phyloP scores from a whole-genome alignment of 2,888 invertebrate species.

The Caenorhabditis angaria region DNA sequence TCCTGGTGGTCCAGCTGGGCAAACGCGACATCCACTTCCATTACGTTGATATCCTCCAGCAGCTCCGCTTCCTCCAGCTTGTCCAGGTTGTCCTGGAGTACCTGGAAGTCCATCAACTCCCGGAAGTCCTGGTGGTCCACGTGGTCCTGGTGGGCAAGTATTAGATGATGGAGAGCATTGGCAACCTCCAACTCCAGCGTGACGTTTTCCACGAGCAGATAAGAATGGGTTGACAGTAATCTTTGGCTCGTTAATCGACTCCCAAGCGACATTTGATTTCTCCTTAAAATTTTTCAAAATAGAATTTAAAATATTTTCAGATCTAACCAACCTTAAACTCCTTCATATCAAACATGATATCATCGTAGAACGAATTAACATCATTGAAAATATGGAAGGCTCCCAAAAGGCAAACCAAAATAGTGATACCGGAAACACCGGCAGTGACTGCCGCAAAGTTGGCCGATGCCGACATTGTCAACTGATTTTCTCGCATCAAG shows the following conservation, averaged over 20 bases:
- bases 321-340: constrained; percentile 30
- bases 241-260: constrained; percentile 33
- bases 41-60: constrained; percentile 11
- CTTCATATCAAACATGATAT: constrained; percentile 42
- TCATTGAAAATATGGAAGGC: constrained; percentile 44
- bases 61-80: constrained; percentile 21
- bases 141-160: constrained; percentile 48
- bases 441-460: constrained; percentile 30
- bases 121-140: constrained; percentile 46
- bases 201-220: constrained; percentile 28
- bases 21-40: constrained; percentile 30
- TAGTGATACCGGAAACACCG: constrained; percentile 28
- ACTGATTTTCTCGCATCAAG: neutral
- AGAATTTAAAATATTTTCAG: neutral
- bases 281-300: constrained; percentile 14
- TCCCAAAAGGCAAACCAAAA: constrained; percentile 35
- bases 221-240: constrained; percentile 21
- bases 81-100: constrained; percentile 8
- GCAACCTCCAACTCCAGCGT: constrained; percentile 28
- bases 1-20: constrained; percentile 49
- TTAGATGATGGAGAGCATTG: constrained; percentile 31
- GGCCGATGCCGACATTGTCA: constrained; percentile 32
- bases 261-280: constrained; percentile 40
- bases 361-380: constrained; percentile 43
- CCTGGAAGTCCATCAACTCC: constrained; percentile 27